phyloP scores from a whole-genome alignment of 2,113 vertebrate genomes.

The Camarhynchus parvulus region DNA sequence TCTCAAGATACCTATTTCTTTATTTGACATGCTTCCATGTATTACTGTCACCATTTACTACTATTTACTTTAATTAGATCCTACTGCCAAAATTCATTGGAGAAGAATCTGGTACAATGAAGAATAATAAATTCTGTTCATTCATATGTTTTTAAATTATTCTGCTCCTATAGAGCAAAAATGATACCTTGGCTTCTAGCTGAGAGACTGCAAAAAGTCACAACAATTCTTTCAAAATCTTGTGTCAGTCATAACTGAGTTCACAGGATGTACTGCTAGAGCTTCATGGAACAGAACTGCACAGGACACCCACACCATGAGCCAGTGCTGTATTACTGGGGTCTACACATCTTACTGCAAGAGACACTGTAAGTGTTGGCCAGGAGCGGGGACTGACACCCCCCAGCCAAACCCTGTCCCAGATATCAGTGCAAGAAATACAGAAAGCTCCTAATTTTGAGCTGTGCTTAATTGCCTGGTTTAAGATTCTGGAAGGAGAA shows the following conservation, averaged over 20 bases:
- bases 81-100: slow-evolving; percentile 64
- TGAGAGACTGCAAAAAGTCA: neutral
- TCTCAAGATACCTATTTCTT: slow-evolving; percentile 21
- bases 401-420: neutral
- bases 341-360: neutral
- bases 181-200: neutral
- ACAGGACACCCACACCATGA: neutral
- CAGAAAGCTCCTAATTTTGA: neutral
- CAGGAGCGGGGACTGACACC: neutral
- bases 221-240: neutral
- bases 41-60: slow-evolving; percentile 38
- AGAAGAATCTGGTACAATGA: slow-evolving; percentile 49
- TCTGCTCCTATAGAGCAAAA: slow-evolving; percentile 32
- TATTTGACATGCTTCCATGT: slow-evolving; percentile 30
- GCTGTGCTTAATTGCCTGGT: neutral
- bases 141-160: slow-evolving; percentile 52
- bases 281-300: neutral
- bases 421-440: neutral
- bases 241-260: neutral
- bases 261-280: neutral
- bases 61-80: slow-evolving; percentile 62
- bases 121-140: slow-evolving; percentile 61
- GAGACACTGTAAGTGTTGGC: neutral
- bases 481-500: neutral
- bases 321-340: accelerated